These are phyloP conservation scores for Bombus waltoni DNA, from an alignment of 1,140 invertebrate genomes.

Conservation along the genomic window DNA sequence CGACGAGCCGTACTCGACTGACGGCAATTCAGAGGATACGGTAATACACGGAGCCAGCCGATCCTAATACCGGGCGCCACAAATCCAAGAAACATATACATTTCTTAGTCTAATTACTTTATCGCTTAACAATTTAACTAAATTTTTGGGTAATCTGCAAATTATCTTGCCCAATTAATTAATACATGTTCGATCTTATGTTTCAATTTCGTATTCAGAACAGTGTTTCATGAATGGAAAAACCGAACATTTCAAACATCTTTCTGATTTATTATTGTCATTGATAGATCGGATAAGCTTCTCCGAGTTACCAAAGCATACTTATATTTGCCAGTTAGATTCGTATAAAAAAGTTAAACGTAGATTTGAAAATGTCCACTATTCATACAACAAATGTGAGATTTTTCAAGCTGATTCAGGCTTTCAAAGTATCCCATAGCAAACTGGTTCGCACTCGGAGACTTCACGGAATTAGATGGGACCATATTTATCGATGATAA, in stretches of 20 bases:
- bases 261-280: background rate
- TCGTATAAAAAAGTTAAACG: background rate
- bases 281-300: background rate
- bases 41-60: constrained; percentile 47
- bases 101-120: constrained; percentile 32
- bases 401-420: background rate
- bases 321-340: background rate
- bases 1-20: constrained; percentile 77
- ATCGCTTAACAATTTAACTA: background rate
- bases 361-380: background rate
- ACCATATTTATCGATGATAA: constrained; percentile 37
- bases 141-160: background rate
- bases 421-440: background rate
- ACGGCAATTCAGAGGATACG: constrained; percentile 62
- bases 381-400: background rate
- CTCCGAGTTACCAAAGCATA: background rate
- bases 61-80: constrained; percentile 27
- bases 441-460: background rate
- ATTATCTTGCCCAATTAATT: background rate
- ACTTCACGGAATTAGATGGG: background rate
- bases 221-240: background rate
- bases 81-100: constrained; percentile 17
- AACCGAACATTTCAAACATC: background rate
- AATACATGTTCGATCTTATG: background rate
- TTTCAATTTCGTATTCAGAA: background rate